Evolutionary conservation across 2,797 vertebrate genomes (phyloP), one percentile per base, ranked within the genome.

Genomic region (Agapornis canus): DNA sequence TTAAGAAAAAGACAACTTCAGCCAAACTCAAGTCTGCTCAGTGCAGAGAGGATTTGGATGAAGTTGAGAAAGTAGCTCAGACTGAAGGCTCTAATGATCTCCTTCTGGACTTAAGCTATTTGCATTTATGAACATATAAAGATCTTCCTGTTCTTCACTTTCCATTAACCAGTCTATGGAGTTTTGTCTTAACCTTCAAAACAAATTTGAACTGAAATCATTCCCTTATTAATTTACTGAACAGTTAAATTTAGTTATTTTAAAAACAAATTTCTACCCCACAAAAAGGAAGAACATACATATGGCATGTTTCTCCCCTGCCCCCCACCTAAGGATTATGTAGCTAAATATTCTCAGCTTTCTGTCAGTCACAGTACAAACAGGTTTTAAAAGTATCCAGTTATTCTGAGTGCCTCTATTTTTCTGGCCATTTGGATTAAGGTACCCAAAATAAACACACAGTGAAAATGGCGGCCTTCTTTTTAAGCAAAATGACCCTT

Each of bases 51-150:
- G 29, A 66, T 82, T 54, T 91, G 54, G 52, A 43, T 92, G 72
- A 94, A 91, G 92, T 2, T 75, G 48, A 80, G 93, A 85, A 94
- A 78, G 90, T 39, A 95, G 48, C 15, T 91, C 20, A 61, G 48
- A 43, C 18, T 76, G 57, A 73, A 91, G 59, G 72, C 52, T 86
- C 43, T 89, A 76, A 54, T 27, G 10, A 27, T 75, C 66, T 86
- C 39, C 29, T 89, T 39, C 84, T 94, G 61, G 16, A 81, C 72
- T 91, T 92, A 90, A 91, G 86, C 39, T 91, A 32, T 82, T 92
- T 87, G 20, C 52, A 51, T 86, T 94, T 88, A 61, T 72, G 76
- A 86, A 81, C 52, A 26, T 43, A 71, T 27, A 77, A 93, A 85
- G 72, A 75, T 66, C 21, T 77, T 81, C 31, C n/a, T 52, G 19